Evolutionary conservation across 2,113 vertebrate genomes (phyloP).

Genomic region (Anguilla rostrata): DNA sequence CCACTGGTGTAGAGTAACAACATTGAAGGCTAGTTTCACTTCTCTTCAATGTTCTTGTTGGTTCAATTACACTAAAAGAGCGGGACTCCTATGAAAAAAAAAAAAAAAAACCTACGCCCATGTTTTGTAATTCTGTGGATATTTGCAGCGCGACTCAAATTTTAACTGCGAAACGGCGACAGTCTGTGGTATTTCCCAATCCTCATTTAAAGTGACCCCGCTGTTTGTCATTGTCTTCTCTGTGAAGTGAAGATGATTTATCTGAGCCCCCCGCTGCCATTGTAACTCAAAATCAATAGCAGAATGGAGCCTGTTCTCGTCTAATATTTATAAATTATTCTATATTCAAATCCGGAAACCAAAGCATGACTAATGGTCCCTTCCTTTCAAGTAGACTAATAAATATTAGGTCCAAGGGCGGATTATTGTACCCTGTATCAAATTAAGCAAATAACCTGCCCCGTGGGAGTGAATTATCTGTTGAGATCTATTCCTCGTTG

Average conservation of each 20-base stretch:
- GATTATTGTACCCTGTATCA: not conserved
- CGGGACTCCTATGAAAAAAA: too few species aligned
- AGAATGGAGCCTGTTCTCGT: not conserved
- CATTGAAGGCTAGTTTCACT: too few species aligned
- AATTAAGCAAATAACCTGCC: not conserved
- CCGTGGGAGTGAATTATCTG: not conserved
- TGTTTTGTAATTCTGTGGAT: not conserved
- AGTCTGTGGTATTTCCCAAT: not conserved
- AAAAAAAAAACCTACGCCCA: not conserved
- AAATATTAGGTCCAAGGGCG: not conserved
- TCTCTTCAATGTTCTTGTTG: too few species aligned
- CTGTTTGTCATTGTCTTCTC: not conserved
- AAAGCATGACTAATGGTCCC: not conserved
- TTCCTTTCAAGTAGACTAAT: not conserved
- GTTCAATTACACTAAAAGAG: too few species aligned
- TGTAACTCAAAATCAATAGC: not conserved
- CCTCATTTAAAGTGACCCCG: not conserved
- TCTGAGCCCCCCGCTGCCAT: not conserved
- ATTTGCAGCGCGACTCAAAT: not conserved
- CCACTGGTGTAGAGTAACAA: too few species aligned
- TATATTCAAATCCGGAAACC: not conserved
- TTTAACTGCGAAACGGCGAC: not conserved
- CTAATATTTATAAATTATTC: not conserved
- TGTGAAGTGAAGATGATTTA: not conserved
- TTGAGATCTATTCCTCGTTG: not conserved